A percentile compares a stretch with the other conserved stretches of the same genome.
Evolutionary conservation across 1,140 invertebrate genomes (phyloP).

Genomic region (Drosophila willistoni): DNA sequence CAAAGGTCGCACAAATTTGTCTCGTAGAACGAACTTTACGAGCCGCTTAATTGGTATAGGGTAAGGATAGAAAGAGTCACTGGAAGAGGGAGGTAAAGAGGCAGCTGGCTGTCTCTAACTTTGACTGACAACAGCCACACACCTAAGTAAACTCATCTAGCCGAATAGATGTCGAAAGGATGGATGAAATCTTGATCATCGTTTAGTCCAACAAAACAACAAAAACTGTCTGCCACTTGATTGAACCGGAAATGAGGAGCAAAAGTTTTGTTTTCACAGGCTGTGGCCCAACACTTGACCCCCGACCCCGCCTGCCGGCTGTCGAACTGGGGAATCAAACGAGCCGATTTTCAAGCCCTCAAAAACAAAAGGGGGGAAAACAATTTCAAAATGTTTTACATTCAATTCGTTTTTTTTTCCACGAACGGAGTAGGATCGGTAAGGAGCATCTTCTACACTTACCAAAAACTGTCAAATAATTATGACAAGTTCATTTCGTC

Average conservation of each 20-base stretch:
- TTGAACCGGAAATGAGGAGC: constrained; percentile 76
- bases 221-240: constrained; percentile 58
- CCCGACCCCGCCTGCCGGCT: constrained; percentile 53
- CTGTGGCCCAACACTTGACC: constrained; percentile 70
- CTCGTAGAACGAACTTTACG: constrained; percentile 56
- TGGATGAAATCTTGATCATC: constrained; percentile 34
- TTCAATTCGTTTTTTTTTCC: constrained; percentile 61
- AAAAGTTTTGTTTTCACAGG: constrained; percentile 75
- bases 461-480: constrained; percentile 75
- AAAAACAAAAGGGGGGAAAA: constrained; percentile 15
- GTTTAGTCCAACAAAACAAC: constrained; percentile 12
- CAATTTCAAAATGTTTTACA: constrained; percentile 73
- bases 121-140: constrained; percentile 77
- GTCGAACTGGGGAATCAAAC: constrained; percentile 66
- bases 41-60: constrained; percentile 70
- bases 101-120: constrained; percentile 71
- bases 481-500: constrained; percentile 80
- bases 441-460: constrained; percentile 48
- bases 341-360: constrained; percentile 52
- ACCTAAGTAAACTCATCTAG: constrained; percentile 60
- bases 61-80: neutral
- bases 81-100: constrained; percentile 18
- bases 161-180: neutral
- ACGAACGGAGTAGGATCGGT: constrained; percentile 14
- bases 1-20: constrained; percentile 79